These are phyloP conservation scores for Prunella strophiata DNA, from an alignment of 2,797 vertebrate species.

Conservation along the genomic window DNA sequence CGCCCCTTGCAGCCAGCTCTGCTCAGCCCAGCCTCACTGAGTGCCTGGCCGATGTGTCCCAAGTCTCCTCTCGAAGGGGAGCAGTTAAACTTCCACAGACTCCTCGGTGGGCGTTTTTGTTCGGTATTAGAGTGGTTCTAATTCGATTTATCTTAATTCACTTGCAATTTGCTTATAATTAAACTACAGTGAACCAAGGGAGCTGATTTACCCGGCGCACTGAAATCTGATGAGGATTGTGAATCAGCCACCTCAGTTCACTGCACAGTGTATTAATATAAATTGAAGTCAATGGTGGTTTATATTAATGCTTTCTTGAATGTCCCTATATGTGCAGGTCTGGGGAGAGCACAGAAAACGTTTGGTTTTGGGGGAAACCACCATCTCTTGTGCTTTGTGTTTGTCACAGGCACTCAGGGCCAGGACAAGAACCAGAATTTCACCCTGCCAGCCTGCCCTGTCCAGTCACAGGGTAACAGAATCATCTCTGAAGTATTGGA, in stretches of 20 bases:
- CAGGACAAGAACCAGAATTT: neutral
- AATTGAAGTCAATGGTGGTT: constrained; percentile 58
- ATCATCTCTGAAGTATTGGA: neutral
- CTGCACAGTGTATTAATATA: constrained; percentile 56
- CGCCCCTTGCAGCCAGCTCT: accelerated
- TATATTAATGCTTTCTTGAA: constrained; percentile 27
- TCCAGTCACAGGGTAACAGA: neutral
- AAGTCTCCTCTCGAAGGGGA: neutral
- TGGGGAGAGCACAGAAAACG: neutral
- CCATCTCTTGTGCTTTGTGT: neutral
- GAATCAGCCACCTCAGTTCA: constrained; percentile 54
- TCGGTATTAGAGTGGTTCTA: constrained; percentile 30
- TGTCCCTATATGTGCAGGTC: neutral
- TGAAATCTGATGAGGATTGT: constrained; percentile 57
- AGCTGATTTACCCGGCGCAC: constrained; percentile 48
- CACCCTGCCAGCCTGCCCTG: neutral
- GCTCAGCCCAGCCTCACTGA: accelerated
- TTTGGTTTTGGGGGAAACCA: neutral
- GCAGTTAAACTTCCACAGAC: neutral
- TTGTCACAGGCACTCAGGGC: neutral
- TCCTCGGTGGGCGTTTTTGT: constrained; percentile 19
- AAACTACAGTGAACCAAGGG: constrained; percentile 56
- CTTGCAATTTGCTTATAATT: constrained; percentile 68
- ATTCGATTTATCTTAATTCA: constrained; percentile 68
- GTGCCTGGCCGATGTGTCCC: neutral